Percentiles rank a stretch among this genome's conserved stretches.
Conservation (phyloP, 2,888 invertebrate species). For the Cerastis rubricosa region DNA sequence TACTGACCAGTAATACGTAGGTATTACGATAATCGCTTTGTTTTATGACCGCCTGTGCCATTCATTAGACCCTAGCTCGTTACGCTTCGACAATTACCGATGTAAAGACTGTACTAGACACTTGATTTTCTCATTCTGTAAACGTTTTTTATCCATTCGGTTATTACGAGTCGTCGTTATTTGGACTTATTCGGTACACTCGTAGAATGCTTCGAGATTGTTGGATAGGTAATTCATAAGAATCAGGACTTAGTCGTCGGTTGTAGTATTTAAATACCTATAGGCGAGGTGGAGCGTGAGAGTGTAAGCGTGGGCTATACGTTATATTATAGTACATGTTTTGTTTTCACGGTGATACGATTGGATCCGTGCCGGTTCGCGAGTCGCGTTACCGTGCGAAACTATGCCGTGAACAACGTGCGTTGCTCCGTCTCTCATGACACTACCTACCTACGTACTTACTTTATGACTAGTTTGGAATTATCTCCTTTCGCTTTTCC, state of each 20-base stretch:
- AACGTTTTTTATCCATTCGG: constrained; percentile 28
- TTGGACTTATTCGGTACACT: constrained; percentile 13
- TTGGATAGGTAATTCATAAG: constrained; percentile 7
- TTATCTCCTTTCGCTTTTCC: constrained; percentile 59
- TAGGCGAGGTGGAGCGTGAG: constrained; percentile 77
- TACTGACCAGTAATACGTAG: constrained; percentile 31
- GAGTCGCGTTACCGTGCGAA: constrained; percentile 85
- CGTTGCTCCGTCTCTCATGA: constrained; percentile 55
- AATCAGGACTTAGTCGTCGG: constrained; percentile 40
- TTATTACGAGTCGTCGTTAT: constrained; percentile 14
- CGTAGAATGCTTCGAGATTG: background rate
- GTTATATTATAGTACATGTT: constrained; percentile 61
- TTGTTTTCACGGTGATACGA: constrained; percentile 65
- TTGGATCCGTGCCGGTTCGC: constrained; percentile 72
- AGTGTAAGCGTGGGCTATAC: constrained; percentile 59
- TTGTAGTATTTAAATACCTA: constrained; percentile 56
- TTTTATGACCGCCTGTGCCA: constrained; percentile 53
- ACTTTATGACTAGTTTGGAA: constrained; percentile 49
- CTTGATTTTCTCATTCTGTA: constrained; percentile 32
- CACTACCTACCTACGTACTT: constrained; percentile 43
- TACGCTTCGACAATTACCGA: constrained; percentile 62
- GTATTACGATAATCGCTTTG: constrained; percentile 46
- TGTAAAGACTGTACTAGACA: constrained; percentile 44
- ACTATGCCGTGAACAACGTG: constrained; percentile 77
- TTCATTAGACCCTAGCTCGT: constrained; percentile 64